Evolutionary conservation across 2,888 invertebrate species (phyloP).

Genomic region (Ditula angustiorana): DNA sequence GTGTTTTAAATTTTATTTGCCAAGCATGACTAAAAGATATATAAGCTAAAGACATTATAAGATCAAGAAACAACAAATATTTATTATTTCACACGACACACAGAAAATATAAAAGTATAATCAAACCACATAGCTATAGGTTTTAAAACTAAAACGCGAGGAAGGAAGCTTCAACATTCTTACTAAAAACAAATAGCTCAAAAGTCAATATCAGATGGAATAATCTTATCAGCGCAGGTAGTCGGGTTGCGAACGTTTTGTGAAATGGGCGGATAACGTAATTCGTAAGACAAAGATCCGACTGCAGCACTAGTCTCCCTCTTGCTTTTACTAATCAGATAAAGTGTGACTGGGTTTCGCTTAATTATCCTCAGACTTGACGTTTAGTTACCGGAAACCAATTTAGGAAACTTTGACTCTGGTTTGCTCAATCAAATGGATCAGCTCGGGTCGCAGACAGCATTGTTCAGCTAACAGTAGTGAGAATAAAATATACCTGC

Average conservation of each 20-base stretch:
- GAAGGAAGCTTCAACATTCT: too few relatives aligned
- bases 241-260: neutral
- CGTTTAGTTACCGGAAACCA: conserved; percentile 6
- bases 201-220: neutral
- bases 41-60: too few relatives aligned
- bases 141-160: too few relatives aligned
- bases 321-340: conserved; percentile 6
- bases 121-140: too few relatives aligned
- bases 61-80: too few relatives aligned
- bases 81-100: too few relatives aligned
- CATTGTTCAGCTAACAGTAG: too few relatives aligned
- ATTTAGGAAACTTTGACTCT: conserved; percentile 3
- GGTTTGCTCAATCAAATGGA: conserved; percentile 6
- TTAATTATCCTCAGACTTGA: conserved; percentile 6
- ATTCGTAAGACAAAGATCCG: conserved; percentile 6
- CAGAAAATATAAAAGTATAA: too few relatives aligned
- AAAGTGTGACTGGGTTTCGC: conserved; percentile 2
- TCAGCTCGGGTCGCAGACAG: neutral
- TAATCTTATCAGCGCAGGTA: neutral
- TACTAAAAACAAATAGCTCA: neutral
- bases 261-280: neutral
- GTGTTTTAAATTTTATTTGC: too few relatives aligned
- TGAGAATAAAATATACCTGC: too few relatives aligned
- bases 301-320: neutral
- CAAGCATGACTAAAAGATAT: too few relatives aligned